phyloP scores from a whole-genome alignment of 2,113 vertebrate species.

The Rhea americana region DNA sequence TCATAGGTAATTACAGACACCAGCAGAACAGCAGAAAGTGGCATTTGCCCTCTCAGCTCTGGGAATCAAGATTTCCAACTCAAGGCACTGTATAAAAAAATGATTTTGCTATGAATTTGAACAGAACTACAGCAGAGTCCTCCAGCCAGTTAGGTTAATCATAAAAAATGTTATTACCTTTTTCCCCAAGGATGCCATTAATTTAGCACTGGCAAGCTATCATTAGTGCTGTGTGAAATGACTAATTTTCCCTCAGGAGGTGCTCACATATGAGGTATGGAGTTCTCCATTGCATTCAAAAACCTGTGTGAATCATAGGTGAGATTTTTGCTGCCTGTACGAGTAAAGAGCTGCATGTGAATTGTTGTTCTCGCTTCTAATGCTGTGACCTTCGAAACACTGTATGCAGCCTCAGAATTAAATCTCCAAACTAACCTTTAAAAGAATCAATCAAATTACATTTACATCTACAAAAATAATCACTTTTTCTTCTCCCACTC shows the following conservation, averaged over 20 bases:
- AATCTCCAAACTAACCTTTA: not conserved
- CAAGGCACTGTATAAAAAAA: constrained; percentile 53
- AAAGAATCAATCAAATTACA: not conserved
- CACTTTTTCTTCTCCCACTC: not conserved
- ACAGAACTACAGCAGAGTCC: constrained; percentile 52
- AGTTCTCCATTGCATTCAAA: not conserved
- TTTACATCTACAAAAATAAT: not conserved
- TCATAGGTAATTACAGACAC: constrained; percentile 56
- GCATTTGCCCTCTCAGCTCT: constrained; percentile 37
- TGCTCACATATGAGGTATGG: not conserved
- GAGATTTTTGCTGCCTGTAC: not conserved
- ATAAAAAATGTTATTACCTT: constrained; percentile 72
- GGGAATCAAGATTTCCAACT: constrained; percentile 50
- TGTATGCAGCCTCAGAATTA: not conserved
- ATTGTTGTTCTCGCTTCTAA: not conserved
- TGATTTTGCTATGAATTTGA: constrained; percentile 63
- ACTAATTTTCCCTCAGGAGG: constrained; percentile 59
- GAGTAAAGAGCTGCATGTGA: not conserved
- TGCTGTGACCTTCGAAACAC: not conserved
- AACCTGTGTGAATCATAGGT: not conserved
- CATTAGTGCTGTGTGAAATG: constrained; percentile 61
- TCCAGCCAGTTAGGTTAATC: constrained; percentile 68
- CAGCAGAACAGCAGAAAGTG: constrained; percentile 32
- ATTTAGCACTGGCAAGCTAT: constrained; percentile 53
- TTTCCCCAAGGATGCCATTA: constrained; percentile 64